These are phyloP conservation scores for Parauchenoglanis punctatus DNA, from an alignment of 2,797 vertebrate genomes.

Conservation along the genomic window DNA sequence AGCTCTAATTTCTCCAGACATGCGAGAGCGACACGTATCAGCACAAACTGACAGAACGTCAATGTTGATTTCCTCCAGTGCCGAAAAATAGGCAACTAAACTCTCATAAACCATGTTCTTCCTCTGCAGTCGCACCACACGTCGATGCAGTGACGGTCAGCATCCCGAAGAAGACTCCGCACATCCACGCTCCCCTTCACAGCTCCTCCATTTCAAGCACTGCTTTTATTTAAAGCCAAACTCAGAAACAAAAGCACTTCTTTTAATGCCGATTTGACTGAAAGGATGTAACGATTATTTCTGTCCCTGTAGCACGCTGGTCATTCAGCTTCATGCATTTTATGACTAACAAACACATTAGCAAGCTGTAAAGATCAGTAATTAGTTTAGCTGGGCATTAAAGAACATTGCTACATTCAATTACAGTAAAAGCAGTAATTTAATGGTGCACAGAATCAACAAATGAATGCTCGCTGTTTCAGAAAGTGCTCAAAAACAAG, in stretches of 20 bases:
- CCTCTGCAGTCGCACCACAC: no score
- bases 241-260: neutral
- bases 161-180: neutral
- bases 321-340: neutral
- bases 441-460: neutral
- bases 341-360: neutral
- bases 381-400: neutral
- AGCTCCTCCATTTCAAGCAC: constrained; percentile 30
- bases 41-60: neutral
- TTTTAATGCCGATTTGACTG: constrained; percentile 12
- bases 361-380: neutral
- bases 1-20: neutral
- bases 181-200: constrained; percentile 4
- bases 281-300: constrained; percentile 10
- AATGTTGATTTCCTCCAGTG: neutral
- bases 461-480: neutral
- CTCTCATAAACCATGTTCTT: neutral
- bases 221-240: constrained; percentile 35
- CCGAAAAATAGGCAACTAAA: neutral
- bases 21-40: neutral
- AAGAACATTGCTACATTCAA: neutral
- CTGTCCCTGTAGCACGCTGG: neutral
- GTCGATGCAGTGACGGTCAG: neutral
- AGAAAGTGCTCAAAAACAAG: neutral
- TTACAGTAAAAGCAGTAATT: neutral